A percentile compares a stretch with the other conserved stretches of the same genome.
phyloP scores from a whole-genome alignment of 2,797 vertebrate species.

The Trachurus trachurus region DNA sequence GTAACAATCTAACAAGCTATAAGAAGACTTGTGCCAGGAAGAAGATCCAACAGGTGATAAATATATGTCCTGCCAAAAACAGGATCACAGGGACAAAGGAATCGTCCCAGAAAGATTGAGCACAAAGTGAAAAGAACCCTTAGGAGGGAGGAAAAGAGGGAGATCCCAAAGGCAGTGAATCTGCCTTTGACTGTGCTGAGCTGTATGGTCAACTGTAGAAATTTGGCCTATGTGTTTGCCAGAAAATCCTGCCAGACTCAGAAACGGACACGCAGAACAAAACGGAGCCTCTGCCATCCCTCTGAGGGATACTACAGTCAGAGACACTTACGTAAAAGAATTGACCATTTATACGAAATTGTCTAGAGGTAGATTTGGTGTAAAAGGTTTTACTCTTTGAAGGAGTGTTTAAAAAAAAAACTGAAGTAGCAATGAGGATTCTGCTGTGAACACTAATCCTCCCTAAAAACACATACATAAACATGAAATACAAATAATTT shows the following conservation, averaged over 20 bases:
- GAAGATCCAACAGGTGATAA: background rate
- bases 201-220: background rate
- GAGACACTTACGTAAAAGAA: constrained; percentile 1
- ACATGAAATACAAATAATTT: background rate
- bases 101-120: background rate
- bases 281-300: background rate
- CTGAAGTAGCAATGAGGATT: background rate
- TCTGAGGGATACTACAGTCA: constrained; percentile 10
- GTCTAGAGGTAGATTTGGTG: background rate
- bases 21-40: background rate
- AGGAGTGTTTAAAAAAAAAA: too few relatives aligned
- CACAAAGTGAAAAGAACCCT: background rate
- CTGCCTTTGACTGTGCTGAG: background rate
- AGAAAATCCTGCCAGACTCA: constrained; percentile 1
- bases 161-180: background rate
- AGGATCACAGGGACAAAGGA: background rate
- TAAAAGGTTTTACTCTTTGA: background rate
- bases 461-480: background rate
- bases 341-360: background rate
- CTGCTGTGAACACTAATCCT: background rate
- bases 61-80: background rate
- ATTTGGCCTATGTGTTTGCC: background rate
- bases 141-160: background rate
- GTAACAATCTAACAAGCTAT: background rate
- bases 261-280: background rate